Evolutionary conservation across 2,113 vertebrate species (phyloP).

Genomic region (Falcunculus frontatus): DNA sequence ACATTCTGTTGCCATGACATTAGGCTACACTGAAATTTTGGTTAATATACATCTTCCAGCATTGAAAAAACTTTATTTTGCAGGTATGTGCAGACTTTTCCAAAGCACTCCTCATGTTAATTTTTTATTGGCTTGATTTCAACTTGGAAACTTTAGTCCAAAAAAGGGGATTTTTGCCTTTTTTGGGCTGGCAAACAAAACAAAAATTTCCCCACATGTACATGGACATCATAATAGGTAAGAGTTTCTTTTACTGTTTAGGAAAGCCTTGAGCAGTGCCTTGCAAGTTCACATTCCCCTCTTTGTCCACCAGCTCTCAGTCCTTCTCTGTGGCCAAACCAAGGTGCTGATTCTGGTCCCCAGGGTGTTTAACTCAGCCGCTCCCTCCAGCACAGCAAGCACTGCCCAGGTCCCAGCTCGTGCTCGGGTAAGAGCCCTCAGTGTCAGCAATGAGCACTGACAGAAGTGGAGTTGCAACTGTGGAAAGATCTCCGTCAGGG

Average conservation of each 20-base stretch:
- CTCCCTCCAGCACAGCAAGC: not conserved
- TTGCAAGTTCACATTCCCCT: not conserved
- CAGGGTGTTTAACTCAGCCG: not conserved
- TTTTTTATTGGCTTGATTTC: not conserved
- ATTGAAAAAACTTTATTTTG: not conserved
- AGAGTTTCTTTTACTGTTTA: not conserved
- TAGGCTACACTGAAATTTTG: not conserved
- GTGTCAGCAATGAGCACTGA: not conserved
- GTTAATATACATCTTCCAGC: not conserved
- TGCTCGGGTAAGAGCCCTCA: not conserved
- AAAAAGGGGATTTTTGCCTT: not conserved
- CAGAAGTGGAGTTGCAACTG: not conserved
- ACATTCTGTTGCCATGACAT: not conserved
- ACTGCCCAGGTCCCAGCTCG: not conserved
- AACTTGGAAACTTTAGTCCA: not conserved
- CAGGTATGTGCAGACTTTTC: not conserved
- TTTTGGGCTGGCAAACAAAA: not conserved
- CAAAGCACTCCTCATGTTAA: not conserved
- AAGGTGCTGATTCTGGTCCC: not conserved
- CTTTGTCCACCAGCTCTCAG: not conserved
- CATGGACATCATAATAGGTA: not conserved
- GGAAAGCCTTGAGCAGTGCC: not conserved
- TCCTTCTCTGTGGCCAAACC: not conserved
- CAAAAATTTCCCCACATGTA: not conserved
- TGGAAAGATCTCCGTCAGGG: not conserved